Base-by-base conservation (phyloP, 2,888 invertebrate species). In the Barypeithes pellucidus region DNA sequence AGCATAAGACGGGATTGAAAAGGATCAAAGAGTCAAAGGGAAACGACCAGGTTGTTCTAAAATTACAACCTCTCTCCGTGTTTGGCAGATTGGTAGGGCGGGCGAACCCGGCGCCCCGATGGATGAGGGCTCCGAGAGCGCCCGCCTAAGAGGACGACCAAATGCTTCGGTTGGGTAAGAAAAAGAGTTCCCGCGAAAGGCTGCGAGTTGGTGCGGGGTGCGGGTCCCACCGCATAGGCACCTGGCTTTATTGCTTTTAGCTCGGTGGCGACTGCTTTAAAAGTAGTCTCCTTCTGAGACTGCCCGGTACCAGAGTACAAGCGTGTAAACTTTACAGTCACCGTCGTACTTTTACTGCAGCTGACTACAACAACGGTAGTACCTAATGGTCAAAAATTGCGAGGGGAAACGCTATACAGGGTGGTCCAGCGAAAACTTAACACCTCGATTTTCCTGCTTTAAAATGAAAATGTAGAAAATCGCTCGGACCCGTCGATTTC, bases 31-130 rank as follows among this genome's bases (percentile, higher is more conserved):
- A 70, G 67, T 47, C 47, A 18, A 61, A 24, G 18, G 33, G 67
- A 24, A 69, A 50, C 47, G 57, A 50, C 47, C 65, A 60, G 60
- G 59, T 59, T 67, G 67, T 52, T 67, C 63, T 62, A 65, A 73
- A 77, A 79, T 82, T 84, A 83, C 81, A 81, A 83, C 83, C 82
- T 82, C 84, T 80, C 83, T 84, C 83, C 82, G 77, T 80, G 82
- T 85, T 86, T 85, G 85, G 84, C 84, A 85, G 84, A 85, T 80
- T 78, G 78, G 79, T 77, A 67, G 67, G 67, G 77, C 78, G 76
- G 66, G 66, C 76, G 71, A 73, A 72, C 76, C 57, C 67, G 41
- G 65, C 47, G 75, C 76, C 74, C 76, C 75, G 75, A 78, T 77
- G 73, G 77, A 78, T 76, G 74, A 63, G 72, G 65, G 75, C 76